Percentiles rank a stretch among this genome's conserved stretches.
These are phyloP conservation scores for Galaxias olidus DNA, from an alignment of 2,797 vertebrate genomes.

Conservation along the genomic window DNA sequence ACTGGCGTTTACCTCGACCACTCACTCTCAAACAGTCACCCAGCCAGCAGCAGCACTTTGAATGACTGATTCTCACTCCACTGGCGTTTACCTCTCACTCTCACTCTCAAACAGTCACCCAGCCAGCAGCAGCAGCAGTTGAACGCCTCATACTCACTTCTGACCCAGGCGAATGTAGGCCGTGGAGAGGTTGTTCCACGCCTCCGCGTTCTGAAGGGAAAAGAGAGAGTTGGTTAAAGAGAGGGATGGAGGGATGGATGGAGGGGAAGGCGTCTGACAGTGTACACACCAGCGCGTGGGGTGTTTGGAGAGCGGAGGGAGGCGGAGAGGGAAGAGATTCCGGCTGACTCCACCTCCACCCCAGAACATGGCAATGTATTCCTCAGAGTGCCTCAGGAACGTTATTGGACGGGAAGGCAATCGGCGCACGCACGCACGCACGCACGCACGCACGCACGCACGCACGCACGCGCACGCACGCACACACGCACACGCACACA, in stretches of 20 bases:
- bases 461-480: too few relatives aligned
- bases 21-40: too few relatives aligned
- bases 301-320: neutral
- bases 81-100: too few relatives aligned
- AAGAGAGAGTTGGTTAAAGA: constrained; percentile 11
- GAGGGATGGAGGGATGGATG: too few relatives aligned
- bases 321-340: neutral
- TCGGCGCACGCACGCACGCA: neutral
- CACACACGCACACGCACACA: too few relatives aligned
- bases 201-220: constrained; percentile 89
- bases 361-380: neutral
- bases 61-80: too few relatives aligned
- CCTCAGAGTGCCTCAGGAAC: neutral
- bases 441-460: too few relatives aligned
- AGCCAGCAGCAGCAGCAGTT: too few relatives aligned
- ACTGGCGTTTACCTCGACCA: too few relatives aligned
- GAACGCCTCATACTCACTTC: constrained; percentile 82
- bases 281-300: constrained; percentile 14
- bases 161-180: constrained; percentile 90
- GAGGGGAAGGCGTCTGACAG: neutral
- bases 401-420: neutral
- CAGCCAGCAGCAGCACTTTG: too few relatives aligned
- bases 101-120: too few relatives aligned
- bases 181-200: constrained; percentile 97
- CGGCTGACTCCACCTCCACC: neutral